Evolutionary conservation across 2,113 vertebrate genomes (phyloP).

Genomic region (Recurvirostra avosetta): DNA sequence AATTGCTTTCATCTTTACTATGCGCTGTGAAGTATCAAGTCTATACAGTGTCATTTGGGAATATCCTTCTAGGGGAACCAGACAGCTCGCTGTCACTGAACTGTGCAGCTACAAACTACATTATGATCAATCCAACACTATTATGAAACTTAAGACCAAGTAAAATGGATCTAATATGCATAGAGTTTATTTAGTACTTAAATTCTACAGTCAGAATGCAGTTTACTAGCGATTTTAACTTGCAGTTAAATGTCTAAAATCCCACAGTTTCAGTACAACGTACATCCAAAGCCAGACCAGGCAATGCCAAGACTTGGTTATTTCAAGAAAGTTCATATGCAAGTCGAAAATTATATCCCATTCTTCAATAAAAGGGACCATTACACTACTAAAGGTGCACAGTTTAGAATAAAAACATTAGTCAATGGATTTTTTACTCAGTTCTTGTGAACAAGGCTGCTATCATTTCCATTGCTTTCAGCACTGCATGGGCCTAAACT

Average conservation of each 20-base stretch:
- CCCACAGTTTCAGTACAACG: slow-evolving; percentile 1
- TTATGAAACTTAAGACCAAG: not conserved
- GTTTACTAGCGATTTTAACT: slow-evolving; percentile 23
- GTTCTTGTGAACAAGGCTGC: not conserved
- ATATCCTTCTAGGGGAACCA: not conserved
- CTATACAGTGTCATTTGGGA: not conserved
- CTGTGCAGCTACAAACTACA: fast-evolving
- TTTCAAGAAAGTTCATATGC: not conserved
- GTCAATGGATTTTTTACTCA: not conserved
- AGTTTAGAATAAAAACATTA: slow-evolving; percentile 44
- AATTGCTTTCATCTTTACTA: not conserved
- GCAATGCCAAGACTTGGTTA: slow-evolving; percentile 31
- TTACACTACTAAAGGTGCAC: slow-evolving; percentile 44
- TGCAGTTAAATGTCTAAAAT: not conserved
- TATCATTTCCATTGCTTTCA: not conserved
- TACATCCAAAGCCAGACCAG: slow-evolving; percentile 44
- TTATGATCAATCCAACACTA: not conserved
- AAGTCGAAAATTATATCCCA: slow-evolving; percentile 8
- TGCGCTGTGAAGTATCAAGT: not conserved
- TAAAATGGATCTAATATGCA: slow-evolving; percentile 46
- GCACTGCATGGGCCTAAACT: not conserved
- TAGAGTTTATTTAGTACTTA: slow-evolving; percentile 73
- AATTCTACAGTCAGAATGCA: slow-evolving; percentile 62
- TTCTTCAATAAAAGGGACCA: slow-evolving; percentile 23
- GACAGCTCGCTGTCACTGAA: not conserved